Conservation (phyloP, 1,140 invertebrate genomes). For the Nasonia giraulti region DNA sequence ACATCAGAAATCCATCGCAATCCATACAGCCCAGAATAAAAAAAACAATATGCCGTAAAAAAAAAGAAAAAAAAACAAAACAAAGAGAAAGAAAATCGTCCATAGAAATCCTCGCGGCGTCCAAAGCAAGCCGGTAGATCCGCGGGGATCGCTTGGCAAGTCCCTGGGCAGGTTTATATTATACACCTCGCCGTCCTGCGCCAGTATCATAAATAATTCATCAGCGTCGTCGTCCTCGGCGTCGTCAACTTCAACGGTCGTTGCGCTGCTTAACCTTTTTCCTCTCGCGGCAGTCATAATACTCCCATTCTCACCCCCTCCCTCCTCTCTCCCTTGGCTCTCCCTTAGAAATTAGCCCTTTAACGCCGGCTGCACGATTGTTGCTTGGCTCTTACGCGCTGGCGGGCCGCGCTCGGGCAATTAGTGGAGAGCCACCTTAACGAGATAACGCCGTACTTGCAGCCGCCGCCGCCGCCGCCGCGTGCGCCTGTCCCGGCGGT, state of each 20-base stretch:
- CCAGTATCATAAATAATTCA: slow-evolving; percentile 25
- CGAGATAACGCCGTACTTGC: slow-evolving; percentile 39
- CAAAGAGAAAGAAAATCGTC: no score
- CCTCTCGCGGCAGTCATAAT: neutral
- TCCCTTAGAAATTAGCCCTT: slow-evolving; percentile 34
- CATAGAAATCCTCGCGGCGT: no score
- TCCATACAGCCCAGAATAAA: no score
- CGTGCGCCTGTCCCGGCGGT: neutral
- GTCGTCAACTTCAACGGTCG: neutral
- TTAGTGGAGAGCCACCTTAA: slow-evolving; percentile 47
- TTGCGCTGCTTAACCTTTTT: slow-evolving; percentile 11
- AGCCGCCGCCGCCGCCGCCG: neutral
- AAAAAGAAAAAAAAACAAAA: no score
- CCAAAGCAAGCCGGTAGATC: no score
- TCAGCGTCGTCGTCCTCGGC: neutral
- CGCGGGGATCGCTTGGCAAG: no score
- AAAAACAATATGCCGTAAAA: no score
- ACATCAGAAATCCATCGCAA: no score
- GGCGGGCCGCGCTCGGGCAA: slow-evolving; percentile 22
- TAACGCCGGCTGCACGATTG: slow-evolving; percentile 25
- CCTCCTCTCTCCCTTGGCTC: neutral
- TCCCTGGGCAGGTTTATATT: no score
- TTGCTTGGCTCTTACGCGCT: neutral
- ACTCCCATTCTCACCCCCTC: slow-evolving; percentile 1
- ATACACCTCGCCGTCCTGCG: neutral